phyloP scores from a whole-genome alignment of 2,113 vertebrate genomes.

The Sylvietta virens region DNA sequence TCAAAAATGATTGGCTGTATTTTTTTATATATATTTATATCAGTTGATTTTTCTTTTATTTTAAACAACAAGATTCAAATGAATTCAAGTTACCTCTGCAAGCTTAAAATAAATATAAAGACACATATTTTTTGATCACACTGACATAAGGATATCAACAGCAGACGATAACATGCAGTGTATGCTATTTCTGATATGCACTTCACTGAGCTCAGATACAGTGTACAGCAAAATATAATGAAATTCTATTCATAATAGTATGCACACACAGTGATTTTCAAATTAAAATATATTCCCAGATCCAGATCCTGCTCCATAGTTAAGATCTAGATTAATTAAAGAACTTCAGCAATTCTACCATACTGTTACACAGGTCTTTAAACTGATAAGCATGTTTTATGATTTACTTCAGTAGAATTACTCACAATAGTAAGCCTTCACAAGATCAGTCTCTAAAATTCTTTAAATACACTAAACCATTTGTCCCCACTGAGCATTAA shows the following conservation, averaged over 20 bases:
- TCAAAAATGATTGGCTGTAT: background rate
- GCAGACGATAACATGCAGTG: background rate
- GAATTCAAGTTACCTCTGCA: background rate
- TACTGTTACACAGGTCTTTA: background rate
- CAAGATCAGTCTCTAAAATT: conserved; percentile 20
- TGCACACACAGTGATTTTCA: background rate
- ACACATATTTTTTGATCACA: background rate
- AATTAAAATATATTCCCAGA: background rate
- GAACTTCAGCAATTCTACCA: background rate
- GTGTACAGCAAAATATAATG: background rate
- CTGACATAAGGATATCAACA: background rate
- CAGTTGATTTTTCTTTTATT: background rate
- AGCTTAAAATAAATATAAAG: background rate
- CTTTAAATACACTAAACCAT: conserved; percentile 37
- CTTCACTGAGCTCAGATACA: background rate
- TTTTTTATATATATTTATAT: background rate
- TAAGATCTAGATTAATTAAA: background rate
- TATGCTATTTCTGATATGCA: background rate
- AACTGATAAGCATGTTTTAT: background rate
- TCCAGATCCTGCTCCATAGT: background rate
- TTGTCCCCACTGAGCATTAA: conserved; percentile 22
- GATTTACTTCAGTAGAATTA: background rate
- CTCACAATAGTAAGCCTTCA: background rate
- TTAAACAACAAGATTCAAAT: background rate
- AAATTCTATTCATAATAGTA: background rate